phyloP scores from a whole-genome alignment of 92 coral and sea anemone genomes.

The Diadumene lineata region DNA sequence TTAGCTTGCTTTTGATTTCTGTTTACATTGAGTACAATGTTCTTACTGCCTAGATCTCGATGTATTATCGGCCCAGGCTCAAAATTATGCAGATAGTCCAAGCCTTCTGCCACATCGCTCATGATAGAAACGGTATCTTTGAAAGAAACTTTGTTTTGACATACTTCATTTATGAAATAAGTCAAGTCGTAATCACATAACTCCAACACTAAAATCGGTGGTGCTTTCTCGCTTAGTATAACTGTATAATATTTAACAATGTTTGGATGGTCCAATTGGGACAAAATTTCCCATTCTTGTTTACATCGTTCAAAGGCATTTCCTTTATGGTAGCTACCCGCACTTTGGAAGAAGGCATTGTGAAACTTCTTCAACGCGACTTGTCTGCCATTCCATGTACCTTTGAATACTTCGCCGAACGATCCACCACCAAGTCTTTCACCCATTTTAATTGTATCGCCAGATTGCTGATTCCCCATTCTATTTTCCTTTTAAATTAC shows the following conservation, averaged over 20 bases:
- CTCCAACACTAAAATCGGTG: conserved; percentile 79
- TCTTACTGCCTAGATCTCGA: conserved; percentile 81
- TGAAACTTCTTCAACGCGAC: conserved; percentile 78
- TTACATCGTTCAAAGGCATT: conserved; percentile 43
- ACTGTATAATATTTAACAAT: conserved; percentile 78
- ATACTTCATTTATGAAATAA: conserved; percentile 39
- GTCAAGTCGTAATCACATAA: conserved; percentile 65
- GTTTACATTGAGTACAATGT: conserved; percentile 52
- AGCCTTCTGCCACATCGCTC: conserved; percentile 77
- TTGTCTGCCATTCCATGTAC: conserved; percentile 57
- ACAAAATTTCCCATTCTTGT: conserved; percentile 73
- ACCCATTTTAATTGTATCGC: conserved; percentile 54
- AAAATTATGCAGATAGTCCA: conserved; percentile 57
- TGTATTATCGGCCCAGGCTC: conserved; percentile 59
- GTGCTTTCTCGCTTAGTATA: conserved; percentile 46
- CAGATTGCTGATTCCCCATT: conserved; percentile 68
- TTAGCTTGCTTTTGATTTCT: conserved; percentile 71
- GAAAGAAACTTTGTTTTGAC: conserved; percentile 51
- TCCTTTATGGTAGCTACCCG: conserved; percentile 41
- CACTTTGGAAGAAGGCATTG: conserved; percentile 58
- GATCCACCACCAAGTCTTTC: conserved; percentile 73
- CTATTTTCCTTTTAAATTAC: not conserved
- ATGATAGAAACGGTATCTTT: conserved; percentile 63
- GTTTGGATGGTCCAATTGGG: conserved; percentile 54
- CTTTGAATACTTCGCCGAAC: conserved; percentile 73